Percentiles rank a stretch among this genome's conserved stretches.
phyloP scores from a whole-genome alignment of 2,113 vertebrate genomes.

The Laticauda colubrina region DNA sequence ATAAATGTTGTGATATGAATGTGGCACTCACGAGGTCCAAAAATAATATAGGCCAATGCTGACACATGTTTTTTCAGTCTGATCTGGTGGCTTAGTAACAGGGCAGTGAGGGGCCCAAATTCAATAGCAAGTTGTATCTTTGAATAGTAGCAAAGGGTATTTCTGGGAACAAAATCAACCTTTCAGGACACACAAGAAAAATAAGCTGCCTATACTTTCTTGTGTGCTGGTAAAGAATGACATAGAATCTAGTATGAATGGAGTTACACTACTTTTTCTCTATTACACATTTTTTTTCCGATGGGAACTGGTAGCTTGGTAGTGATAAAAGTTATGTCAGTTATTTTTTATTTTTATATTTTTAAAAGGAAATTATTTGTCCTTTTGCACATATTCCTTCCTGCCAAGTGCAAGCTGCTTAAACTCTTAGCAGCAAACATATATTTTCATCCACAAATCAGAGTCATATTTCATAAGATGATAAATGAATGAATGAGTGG shows the following conservation, averaged over 20 bases:
- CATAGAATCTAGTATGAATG: not conserved
- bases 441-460: not conserved
- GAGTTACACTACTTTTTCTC: not conserved
- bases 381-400: not conserved
- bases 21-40: not conserved
- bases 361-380: not conserved
- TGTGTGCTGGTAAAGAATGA: not conserved
- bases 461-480: not conserved
- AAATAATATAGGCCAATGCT: conserved; percentile 4
- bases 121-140: not conserved
- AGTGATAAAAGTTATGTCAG: not conserved
- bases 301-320: not conserved
- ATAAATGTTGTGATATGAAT: conserved; percentile 30
- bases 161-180: not conserved
- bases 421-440: not conserved
- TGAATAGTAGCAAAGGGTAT: conserved; percentile 5
- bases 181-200: not conserved
- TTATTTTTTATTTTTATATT: not conserved
- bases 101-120: not conserved
- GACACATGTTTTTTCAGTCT: conserved; percentile 30
- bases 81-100: conserved; percentile 36
- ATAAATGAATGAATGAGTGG: not conserved
- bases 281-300: not conserved
- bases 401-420: not conserved
- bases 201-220: rapidly evolving